Percentiles rank a stretch among this genome's conserved stretches.
These are phyloP conservation scores for Varecia variegata DNA, from an alignment of 2,797 vertebrate genomes.

Conservation along the genomic window DNA sequence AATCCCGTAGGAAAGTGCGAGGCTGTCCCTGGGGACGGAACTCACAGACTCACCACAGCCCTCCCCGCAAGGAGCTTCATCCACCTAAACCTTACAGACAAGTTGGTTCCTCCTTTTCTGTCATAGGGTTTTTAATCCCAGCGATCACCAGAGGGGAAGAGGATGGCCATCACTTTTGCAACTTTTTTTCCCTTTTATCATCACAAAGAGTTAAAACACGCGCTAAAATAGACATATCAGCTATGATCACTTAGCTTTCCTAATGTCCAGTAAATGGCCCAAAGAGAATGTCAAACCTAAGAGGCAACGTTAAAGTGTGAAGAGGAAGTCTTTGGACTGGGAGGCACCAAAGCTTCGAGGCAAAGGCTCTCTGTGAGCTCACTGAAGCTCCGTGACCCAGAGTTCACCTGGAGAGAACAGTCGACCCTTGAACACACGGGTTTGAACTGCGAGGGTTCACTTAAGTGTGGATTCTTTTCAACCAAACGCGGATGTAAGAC, in stretches of 20 bases:
- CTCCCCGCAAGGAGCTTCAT: too few species aligned
- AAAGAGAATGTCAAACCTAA: not conserved
- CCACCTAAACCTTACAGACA: too few species aligned
- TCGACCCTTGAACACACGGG: not conserved
- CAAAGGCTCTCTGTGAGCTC: not conserved
- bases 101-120: not conserved
- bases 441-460: not conserved
- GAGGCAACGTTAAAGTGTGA: not conserved
- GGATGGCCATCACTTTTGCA: not conserved
- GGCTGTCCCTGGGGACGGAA: not conserved
- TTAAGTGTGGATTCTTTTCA: not conserved
- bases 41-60: not conserved
- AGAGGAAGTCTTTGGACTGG: not conserved
- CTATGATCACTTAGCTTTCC: not conserved
- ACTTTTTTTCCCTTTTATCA: not conserved
- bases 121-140: not conserved
- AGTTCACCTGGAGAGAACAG: not conserved
- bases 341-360: not conserved
- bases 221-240: not conserved
- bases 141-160: too few species aligned
- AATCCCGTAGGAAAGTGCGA: not conserved
- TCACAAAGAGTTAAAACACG: not conserved
- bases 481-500: not conserved
- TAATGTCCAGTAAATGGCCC: too few species aligned
- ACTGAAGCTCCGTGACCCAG: not conserved